Evolutionary conservation across 2,113 vertebrate species (phyloP).

Genomic region (Tyrannus savana): DNA sequence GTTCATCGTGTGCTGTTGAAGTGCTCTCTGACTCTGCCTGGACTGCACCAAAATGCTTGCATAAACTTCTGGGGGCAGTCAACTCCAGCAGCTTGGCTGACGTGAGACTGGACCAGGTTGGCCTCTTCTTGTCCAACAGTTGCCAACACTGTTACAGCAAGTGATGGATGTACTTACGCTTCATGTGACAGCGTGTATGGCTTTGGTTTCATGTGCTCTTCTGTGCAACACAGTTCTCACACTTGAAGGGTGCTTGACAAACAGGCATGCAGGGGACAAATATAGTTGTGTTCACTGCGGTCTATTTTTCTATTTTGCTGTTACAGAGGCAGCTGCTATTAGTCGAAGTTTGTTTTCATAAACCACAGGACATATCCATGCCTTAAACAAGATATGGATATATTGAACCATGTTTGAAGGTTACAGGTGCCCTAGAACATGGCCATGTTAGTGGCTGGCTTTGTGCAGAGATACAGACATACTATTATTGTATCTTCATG

Average conservation of each 20-base stretch:
- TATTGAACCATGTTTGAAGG: rapidly evolving
- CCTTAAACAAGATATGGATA: rapidly evolving
- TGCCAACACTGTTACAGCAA: rapidly evolving
- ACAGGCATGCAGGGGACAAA: neutral
- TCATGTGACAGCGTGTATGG: rapidly evolving
- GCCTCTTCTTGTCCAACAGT: rapidly evolving
- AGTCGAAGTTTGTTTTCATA: neutral
- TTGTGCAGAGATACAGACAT: too few species aligned
- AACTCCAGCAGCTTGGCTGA: neutral
- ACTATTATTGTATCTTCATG: neutral
- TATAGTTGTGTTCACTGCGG: neutral
- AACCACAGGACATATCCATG: neutral
- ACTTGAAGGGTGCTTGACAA: neutral
- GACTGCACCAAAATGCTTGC: neutral
- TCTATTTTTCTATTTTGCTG: neutral
- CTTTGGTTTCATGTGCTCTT: rapidly evolving
- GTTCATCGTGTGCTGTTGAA: neutral
- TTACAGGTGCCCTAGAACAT: neutral
- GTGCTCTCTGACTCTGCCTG: neutral
- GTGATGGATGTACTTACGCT: rapidly evolving
- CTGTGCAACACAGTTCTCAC: neutral
- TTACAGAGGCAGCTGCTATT: neutral
- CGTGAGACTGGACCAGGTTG: neutral
- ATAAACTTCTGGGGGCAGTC: neutral
- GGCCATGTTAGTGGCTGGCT: neutral